A percentile compares a stretch with the other conserved stretches of the same genome.
These are phyloP conservation scores for Anhinga rufa DNA, from an alignment of 2,113 vertebrate species.

Conservation along the genomic window DNA sequence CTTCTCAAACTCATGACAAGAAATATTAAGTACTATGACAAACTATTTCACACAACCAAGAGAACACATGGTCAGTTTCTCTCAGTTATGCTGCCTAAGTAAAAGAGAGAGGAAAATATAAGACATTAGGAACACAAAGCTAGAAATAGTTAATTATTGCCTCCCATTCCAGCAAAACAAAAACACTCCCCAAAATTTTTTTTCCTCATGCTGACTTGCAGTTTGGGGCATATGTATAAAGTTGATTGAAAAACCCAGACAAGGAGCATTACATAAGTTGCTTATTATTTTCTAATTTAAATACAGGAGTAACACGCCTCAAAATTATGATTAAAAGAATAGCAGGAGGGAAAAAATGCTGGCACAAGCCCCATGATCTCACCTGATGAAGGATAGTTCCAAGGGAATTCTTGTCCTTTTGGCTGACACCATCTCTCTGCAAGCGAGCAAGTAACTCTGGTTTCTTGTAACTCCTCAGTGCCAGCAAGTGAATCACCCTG, in stretches of 20 bases:
- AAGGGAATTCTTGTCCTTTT: slow-evolving; percentile 82
- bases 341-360: neutral
- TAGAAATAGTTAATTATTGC: neutral
- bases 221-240: neutral
- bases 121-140: neutral
- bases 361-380: neutral
- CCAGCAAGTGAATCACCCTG: slow-evolving; percentile 88
- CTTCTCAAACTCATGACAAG: neutral
- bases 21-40: neutral
- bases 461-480: slow-evolving; percentile 88
- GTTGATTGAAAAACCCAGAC: neutral
- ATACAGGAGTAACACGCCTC: neutral
- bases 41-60: neutral
- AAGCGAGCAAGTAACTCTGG: slow-evolving; percentile 87
- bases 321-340: neutral
- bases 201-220: neutral
- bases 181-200: neutral
- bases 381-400: slow-evolving; percentile 76
- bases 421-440: slow-evolving; percentile 86
- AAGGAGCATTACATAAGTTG: neutral
- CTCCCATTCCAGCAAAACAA: neutral
- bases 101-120: neutral
- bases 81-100: neutral
- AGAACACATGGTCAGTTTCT: neutral
- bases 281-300: neutral